Evolutionary conservation across 2,113 vertebrate genomes (phyloP).

Genomic region (Sus scrofa): T2T-Sscrofa CM000817.6:20063001-20063500

Average conservation of each 20-base stretch:
- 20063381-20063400: no score
- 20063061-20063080: background rate
- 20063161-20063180: background rate
- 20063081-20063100: background rate
- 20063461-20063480: no score
- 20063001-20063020: background rate
- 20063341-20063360: background rate
- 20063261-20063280: background rate
- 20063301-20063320: background rate
- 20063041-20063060: background rate
- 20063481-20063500: no score
- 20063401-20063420: no score
- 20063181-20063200: background rate
- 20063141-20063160: background rate
- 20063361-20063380: no score
- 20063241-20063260: background rate
- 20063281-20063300: background rate
- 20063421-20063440: no score
- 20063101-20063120: background rate
- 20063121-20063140: background rate
- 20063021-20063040: background rate
- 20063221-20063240: background rate
- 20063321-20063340: background rate
- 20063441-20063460: no score
- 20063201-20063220: background rate